Base-by-base conservation (phyloP, 2,797 vertebrate species). In the Amblyraja radiata region DNA sequence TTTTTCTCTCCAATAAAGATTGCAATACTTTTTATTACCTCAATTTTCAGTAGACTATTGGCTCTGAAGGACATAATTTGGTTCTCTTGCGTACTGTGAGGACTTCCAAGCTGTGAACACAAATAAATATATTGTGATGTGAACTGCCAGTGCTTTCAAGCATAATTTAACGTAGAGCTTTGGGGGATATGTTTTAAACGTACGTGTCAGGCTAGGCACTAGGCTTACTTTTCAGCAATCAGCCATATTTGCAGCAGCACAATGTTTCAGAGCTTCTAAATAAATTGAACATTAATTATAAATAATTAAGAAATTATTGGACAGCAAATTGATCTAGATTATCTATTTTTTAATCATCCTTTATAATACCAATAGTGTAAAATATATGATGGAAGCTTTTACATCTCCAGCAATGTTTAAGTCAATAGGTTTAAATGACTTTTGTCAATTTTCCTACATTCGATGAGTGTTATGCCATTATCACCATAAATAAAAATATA, bases 21-120 rank as follows among this genome's bases (percentile, higher is more conserved):
- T 93, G 58, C 90, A 46, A 93, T 77, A 78, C 77, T 79, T 93
- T 73, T 93, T 90, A 54, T n/a, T 28, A 94, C 95, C 95, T 96
- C 95, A 93, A 83, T 93, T 93, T 95, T 96, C 88, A 95, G 93
- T 68, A 95, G 90, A 63, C 94, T 93, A 65, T 93, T 94, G 63
- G 94, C 94, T 93, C 93, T 94, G 81, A 91, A 92, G 6, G 81
- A 25, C 14, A 92, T 78, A 21, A 93, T 79, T 71, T 94, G 63
- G 36, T 74, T 68, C 90, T 94, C 90, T 0, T 65, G 18, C 36
- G 63, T 74, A 54, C 25, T 58, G 23, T 92, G 71, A n/a, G 39
- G 39, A 76, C 71, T n/a, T 76, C 90, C 90, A 58, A 92, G 68
- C 90, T 92, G 90, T 76, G 39, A 58, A 92, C 23, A 92, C 39